These are phyloP conservation scores for Nasonia giraulti DNA, from an alignment of 1,140 invertebrate species.

Conservation along the genomic window DNA sequence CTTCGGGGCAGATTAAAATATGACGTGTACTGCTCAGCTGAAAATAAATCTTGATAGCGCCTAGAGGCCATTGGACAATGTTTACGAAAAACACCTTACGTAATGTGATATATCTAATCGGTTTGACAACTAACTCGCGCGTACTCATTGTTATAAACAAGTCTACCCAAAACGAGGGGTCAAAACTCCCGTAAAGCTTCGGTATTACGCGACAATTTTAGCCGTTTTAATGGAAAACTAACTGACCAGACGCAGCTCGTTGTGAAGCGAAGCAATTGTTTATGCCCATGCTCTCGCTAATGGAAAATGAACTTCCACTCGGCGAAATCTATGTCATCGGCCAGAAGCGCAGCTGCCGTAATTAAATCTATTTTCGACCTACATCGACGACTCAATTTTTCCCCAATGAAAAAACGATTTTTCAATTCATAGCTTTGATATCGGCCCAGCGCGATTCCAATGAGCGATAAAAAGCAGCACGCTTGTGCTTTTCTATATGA, in stretches of 20 bases:
- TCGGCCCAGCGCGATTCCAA: background rate
- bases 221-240: background rate
- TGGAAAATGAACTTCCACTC: background rate
- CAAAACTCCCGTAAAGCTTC: conserved; percentile 10
- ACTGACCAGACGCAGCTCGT: background rate
- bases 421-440: no score
- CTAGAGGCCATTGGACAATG: background rate
- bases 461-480: no score
- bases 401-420: no score
- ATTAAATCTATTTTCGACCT: background rate
- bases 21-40: background rate
- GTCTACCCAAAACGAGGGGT: background rate
- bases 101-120: no score
- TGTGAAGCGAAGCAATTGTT: background rate
- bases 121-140: no score
- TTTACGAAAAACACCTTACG: background rate
- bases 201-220: background rate
- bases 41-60: background rate
- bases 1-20: no score
- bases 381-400: background rate
- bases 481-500: no score
- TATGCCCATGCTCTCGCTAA: background rate
- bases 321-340: background rate
- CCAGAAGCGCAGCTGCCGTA: no score
- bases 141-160: no score